phyloP scores from a whole-genome alignment of 2,888 invertebrate species.

The Podotricha telesiphe region DNA sequence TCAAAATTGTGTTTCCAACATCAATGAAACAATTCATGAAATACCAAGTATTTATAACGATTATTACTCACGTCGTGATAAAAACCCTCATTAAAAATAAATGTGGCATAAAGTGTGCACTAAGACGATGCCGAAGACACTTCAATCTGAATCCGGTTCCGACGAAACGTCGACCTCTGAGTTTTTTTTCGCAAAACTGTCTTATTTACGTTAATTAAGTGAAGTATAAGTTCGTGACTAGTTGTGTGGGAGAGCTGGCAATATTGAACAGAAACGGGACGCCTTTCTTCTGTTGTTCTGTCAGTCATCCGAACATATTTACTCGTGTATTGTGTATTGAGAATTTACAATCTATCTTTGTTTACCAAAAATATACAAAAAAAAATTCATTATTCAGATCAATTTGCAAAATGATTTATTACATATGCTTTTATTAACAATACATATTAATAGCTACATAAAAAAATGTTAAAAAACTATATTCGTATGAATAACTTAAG shows the following conservation, averaged over 20 bases:
- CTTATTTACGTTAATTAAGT: slow-evolving; percentile 83
- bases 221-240: slow-evolving; percentile 83
- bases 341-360: slow-evolving; percentile 22
- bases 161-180: slow-evolving; percentile 64
- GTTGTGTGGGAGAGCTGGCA: slow-evolving; percentile 66
- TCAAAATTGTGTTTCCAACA: slow-evolving; percentile 31
- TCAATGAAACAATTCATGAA: slow-evolving; percentile 34
- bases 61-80: slow-evolving; percentile 46
- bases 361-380: background rate
- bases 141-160: slow-evolving; percentile 71
- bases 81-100: slow-evolving; percentile 69
- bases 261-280: slow-evolving; percentile 59
- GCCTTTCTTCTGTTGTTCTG: slow-evolving; percentile 55
- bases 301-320: slow-evolving; percentile 47
- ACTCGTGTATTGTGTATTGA: slow-evolving; percentile 31
- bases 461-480: background rate
- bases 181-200: slow-evolving; percentile 77
- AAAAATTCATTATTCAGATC: background rate
- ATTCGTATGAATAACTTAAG: background rate
- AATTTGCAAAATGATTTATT: background rate
- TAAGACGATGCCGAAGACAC: slow-evolving; percentile 56
- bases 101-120: slow-evolving; percentile 70
- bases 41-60: slow-evolving; percentile 42
- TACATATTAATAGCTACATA: too few relatives aligned
- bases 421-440: too few relatives aligned